phyloP scores from a whole-genome alignment of 2,797 vertebrate species.

The Eutrigla gurnardus region DNA sequence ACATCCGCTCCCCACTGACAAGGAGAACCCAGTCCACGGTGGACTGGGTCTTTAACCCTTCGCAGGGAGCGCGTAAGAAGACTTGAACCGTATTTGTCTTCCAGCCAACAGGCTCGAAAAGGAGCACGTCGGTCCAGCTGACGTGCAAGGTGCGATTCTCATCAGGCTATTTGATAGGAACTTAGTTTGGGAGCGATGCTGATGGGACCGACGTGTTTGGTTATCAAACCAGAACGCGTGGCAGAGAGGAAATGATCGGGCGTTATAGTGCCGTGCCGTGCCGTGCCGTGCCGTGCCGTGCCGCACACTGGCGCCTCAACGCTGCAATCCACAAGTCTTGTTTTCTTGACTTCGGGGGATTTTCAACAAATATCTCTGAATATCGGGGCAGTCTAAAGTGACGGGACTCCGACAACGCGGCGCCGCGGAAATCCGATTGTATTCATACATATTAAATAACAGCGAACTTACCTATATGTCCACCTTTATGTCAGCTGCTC shows the following conservation, averaged over 20 bases:
- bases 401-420: neutral
- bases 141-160: slow-evolving; percentile 61
- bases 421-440: neutral
- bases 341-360: slow-evolving; percentile 1
- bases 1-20: slow-evolving; percentile 77
- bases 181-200: slow-evolving; percentile 61
- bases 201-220: slow-evolving; percentile 68
- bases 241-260: slow-evolving; percentile 42
- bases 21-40: slow-evolving; percentile 72
- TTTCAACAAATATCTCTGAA: neutral
- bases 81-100: slow-evolving; percentile 39
- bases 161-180: slow-evolving; percentile 58
- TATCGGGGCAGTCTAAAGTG: neutral
- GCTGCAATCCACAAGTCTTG: slow-evolving; percentile 43
- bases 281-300: neutral
- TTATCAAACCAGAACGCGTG: slow-evolving; percentile 51
- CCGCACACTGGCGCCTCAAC: slow-evolving; percentile 8
- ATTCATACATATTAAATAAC: slow-evolving; percentile 11
- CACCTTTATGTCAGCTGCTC: slow-evolving; percentile 51
- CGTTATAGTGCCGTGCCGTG: slow-evolving; percentile 34
- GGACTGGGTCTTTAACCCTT: slow-evolving; percentile 69
- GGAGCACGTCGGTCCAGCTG: slow-evolving; percentile 40
- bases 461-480: slow-evolving; percentile 70
- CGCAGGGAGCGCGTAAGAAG: slow-evolving; percentile 36
- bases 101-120: slow-evolving; percentile 31